Base-by-base conservation (phyloP, 2,113 vertebrate genomes). In the Pterophyllum scalare region DNA sequence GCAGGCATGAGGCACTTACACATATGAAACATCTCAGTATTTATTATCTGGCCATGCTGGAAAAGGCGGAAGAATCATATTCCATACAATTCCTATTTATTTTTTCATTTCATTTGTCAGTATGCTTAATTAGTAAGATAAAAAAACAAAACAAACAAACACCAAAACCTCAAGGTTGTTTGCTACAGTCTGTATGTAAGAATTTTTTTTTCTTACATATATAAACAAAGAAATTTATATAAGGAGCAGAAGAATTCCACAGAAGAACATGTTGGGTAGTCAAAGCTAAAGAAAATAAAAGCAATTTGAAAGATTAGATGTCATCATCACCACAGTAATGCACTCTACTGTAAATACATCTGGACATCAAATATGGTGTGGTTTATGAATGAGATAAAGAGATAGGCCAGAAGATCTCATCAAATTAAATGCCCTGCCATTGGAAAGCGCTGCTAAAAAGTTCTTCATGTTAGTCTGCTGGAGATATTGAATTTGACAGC, bases 21-120 rank as follows among this genome's bases (percentile, higher is more conserved):
- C 61, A 74, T 72, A 60, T 75, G 49, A 43, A 81, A 86, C 77
- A 75, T 75, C 64, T 77, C 83, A 65, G 19, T 74, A 20, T 82
- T 74, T 59, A 65, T 81, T 75, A 76, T 60, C 58, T 67, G 80
- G 75, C 64, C 80, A 79, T 87, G 84, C 82, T 81, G 86, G 82
- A 86, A 84, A 77, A 54, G 81, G 31, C 75, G 81, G 43, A n/a
- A 31, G 20, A 59, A n/a, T 72, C 67, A 54, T 13, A 52, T 70
- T 70, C 46, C 46, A 33, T 52, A 72, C 67, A 54, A 26, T 12
- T 54, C 46, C 46, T 0, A 15, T 72, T 72, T 54, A 31, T n/a
- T 72, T 52, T 52, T 1, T 1, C 46, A 72, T 72, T 19, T 72
- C 43, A 72, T 52, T 54, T 72, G 31, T 31, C 26, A 52, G 49